Percentiles rank a stretch among this genome's conserved stretches.
Evolutionary conservation across 2,888 invertebrate species (phyloP).

Genomic region (Epistrophella euchroma): DNA sequence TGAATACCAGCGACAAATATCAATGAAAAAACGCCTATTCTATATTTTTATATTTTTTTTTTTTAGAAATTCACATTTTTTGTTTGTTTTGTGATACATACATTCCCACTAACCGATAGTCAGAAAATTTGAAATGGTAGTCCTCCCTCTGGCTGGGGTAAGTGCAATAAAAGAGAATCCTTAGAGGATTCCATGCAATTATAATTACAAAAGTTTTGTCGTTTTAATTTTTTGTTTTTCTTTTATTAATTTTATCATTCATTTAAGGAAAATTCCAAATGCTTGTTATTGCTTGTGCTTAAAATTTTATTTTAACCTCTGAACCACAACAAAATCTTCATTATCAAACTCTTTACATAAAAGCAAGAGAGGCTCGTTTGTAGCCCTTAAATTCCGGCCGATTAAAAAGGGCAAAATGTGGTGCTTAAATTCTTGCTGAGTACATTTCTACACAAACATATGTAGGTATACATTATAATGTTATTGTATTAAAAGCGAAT

Average conservation of each 20-base stretch:
- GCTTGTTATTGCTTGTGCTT: background rate
- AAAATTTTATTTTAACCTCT: background rate
- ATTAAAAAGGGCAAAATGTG: constrained; percentile 2
- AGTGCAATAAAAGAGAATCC: background rate
- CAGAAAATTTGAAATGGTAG: background rate
- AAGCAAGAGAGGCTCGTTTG: background rate
- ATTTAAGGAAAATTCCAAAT: background rate
- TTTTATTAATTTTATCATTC: background rate
- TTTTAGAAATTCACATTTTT: too few relatives aligned
- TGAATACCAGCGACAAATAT: too few relatives aligned
- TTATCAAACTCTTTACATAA: background rate
- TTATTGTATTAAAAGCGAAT: too few relatives aligned
- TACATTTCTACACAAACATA: constrained; percentile 7
- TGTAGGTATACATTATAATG: background rate
- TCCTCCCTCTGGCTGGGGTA: background rate
- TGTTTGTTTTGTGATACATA: background rate
- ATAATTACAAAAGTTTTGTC: background rate
- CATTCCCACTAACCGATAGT: background rate
- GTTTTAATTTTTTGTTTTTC: background rate
- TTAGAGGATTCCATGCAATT: background rate
- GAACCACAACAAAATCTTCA: background rate
- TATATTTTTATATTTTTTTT: too few relatives aligned
- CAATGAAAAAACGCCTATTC: too few relatives aligned
- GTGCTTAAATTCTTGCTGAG: constrained; percentile 21
- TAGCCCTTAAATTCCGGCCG: background rate